Evolutionary conservation across 1,140 invertebrate genomes (phyloP).

Genomic region (Camponotus floridanus): DNA sequence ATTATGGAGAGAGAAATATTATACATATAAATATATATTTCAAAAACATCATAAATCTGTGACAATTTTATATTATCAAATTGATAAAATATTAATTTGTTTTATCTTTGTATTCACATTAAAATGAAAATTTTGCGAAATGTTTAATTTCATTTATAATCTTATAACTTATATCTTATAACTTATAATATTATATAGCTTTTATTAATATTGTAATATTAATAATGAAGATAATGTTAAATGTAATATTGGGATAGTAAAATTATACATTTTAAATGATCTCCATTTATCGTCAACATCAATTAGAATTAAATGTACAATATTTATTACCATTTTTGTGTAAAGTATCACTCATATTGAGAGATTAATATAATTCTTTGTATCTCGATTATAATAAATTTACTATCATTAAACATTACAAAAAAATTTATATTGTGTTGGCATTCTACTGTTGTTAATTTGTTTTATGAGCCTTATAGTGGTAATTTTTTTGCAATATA

Average conservation of each 20-base stretch:
- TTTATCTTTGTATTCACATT: slow-evolving; percentile 62
- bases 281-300: slow-evolving; percentile 44
- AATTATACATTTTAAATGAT: slow-evolving; percentile 48
- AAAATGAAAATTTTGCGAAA: slow-evolving; percentile 1
- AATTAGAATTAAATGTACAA: slow-evolving; percentile 28
- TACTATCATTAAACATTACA: background rate
- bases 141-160: slow-evolving; percentile 58
- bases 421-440: background rate
- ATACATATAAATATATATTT: slow-evolving; percentile 63
- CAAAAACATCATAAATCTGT: slow-evolving; percentile 78
- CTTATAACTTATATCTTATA: background rate
- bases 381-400: slow-evolving; percentile 46
- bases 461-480: background rate
- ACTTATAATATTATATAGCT: too few species aligned
- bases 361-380: slow-evolving; percentile 33
- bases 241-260: slow-evolving; percentile 42
- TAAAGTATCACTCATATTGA: slow-evolving; percentile 4
- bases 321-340: slow-evolving; percentile 18
- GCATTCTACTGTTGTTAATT: background rate
- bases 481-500: background rate
- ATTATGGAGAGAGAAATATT: slow-evolving; percentile 41
- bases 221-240: slow-evolving; percentile 42
- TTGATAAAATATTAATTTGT: slow-evolving; percentile 73
- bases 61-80: slow-evolving; percentile 80
- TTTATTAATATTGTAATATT: slow-evolving; percentile 23